These are phyloP conservation scores for Diploptera punctata DNA, from an alignment of 2,888 invertebrate species.

Conservation along the genomic window DNA sequence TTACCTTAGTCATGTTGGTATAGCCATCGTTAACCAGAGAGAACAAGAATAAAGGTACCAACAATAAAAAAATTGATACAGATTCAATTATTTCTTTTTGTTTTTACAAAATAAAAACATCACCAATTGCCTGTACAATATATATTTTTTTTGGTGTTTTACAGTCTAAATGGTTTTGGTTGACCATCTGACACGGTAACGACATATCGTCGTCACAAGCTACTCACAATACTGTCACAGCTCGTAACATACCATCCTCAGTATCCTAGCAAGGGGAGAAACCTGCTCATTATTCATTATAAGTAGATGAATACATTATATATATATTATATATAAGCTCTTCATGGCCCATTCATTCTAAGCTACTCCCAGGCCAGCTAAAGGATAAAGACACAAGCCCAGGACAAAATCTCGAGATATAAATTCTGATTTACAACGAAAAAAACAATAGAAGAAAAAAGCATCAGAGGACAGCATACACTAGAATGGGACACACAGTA, in stretches of 20 bases:
- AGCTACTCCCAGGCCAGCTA: too few species aligned
- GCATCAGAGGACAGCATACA: too few species aligned
- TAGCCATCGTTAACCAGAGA: conserved; percentile 1
- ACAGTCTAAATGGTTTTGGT: conserved; percentile 24
- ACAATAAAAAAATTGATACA: conserved; percentile 18
- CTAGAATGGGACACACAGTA: too few species aligned
- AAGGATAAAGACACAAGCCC: too few species aligned
- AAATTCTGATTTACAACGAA: too few species aligned
- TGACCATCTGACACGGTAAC: conserved; percentile 9
- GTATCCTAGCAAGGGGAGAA: not conserved
- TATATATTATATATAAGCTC: too few species aligned
- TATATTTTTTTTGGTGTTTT: conserved; percentile 25
- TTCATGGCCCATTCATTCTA: too few species aligned
- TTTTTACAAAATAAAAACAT: conserved; percentile 27
- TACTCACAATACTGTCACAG: conserved; percentile 2
- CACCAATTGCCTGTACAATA: conserved; percentile 28
- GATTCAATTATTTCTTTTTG: not conserved
- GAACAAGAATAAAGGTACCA: conserved; percentile 16
- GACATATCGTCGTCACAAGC: not conserved
- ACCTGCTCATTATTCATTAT: too few species aligned
- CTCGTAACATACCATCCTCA: not conserved
- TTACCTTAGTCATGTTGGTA: conserved; percentile 27
- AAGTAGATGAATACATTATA: too few species aligned
- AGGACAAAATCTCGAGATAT: too few species aligned
- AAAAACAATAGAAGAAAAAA: too few species aligned